Evolutionary conservation across 2,113 vertebrate genomes (phyloP), one percentile per base, ranked within the genome.

Genomic region (Oryzias melastigma): DNA sequence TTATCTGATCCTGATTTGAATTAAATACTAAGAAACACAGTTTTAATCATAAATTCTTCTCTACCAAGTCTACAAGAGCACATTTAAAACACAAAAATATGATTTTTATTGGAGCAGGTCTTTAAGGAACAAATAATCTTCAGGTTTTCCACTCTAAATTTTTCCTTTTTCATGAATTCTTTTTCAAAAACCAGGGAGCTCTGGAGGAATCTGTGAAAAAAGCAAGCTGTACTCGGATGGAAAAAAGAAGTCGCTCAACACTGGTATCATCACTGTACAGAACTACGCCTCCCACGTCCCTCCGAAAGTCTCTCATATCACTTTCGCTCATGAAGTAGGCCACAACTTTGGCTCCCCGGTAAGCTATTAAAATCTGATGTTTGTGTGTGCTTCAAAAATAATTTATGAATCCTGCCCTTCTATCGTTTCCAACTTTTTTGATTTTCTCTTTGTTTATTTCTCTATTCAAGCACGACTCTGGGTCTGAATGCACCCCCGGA

Each of bases 331-430:
- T 73, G 97, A 99, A 88, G 96, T 99, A 59, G 97, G 97, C 62
- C 97, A 99, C 91, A 99, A 99, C 89, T 99, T 99, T 81, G 97
- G 97, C 58, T 99, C 97, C 55, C 97, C 97, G 81, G 97, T 99
- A 91, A 96, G 97, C 94, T 80, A 63, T 29, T 46, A 22, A 27
- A 47, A 68, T 44, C 48, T 58, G 35, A 40, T 24, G 48, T 70
- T 78, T 47, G 62, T 61, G 29, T 24, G 14, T 5, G 4, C 24
- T 14, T 54, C 52, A 46, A 65, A 57, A 35, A 7, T 35, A 54
- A 60, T 71, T 63, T 50, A 73, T 57, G 16, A 29, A 35, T 40
- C 52, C 18, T 6, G 3, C 27, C 27, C 50, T 40, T 62, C 56
- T 52, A 42, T 74, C 53, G 50, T 18, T 50, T 56, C 42, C 15